Evolutionary conservation across 1,140 invertebrate species (phyloP).

Genomic region (Rhyacophila brunnea): DNA sequence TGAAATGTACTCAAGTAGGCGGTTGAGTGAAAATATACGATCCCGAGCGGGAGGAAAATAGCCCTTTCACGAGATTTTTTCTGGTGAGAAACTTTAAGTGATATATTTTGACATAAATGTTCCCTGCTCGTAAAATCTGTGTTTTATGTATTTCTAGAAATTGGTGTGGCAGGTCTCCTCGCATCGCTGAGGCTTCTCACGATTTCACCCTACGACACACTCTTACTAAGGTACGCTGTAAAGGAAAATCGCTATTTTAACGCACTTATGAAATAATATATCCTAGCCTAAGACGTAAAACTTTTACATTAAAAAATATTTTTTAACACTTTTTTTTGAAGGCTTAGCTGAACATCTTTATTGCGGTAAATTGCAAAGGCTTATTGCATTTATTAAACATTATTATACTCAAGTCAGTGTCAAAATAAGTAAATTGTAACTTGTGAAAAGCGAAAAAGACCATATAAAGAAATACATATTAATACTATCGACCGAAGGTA

Average conservation of each 20-base stretch:
- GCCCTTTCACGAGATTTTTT: slow-evolving; percentile 9
- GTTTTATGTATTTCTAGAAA: slow-evolving; percentile 15
- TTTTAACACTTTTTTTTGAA: not conserved
- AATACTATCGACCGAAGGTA: too few relatives aligned
- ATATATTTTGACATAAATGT: slow-evolving; percentile 11
- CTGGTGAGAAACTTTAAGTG: slow-evolving; percentile 10
- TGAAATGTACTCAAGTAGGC: slow-evolving; percentile 5
- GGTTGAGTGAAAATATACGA: not conserved
- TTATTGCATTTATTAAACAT: too few relatives aligned
- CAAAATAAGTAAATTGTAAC: too few relatives aligned
- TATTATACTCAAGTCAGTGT: too few relatives aligned
- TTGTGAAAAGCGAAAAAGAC: too few relatives aligned
- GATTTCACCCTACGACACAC: not conserved
- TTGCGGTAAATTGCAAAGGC: too few relatives aligned
- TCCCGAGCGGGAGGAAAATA: not conserved
- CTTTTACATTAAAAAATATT: not conserved
- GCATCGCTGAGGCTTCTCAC: not conserved
- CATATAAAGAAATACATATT: too few relatives aligned
- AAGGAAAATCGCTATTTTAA: not conserved
- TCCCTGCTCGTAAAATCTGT: slow-evolving; percentile 16
- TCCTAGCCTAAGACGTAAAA: not conserved
- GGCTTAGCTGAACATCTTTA: too few relatives aligned
- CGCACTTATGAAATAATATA: not conserved
- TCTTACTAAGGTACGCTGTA: not conserved
- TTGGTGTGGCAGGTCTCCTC: slow-evolving; percentile 3